A percentile compares a stretch with the other conserved stretches of the same genome.
Conservation (phyloP, 1,140 invertebrate genomes). For the Chymomyza costata region DNA sequence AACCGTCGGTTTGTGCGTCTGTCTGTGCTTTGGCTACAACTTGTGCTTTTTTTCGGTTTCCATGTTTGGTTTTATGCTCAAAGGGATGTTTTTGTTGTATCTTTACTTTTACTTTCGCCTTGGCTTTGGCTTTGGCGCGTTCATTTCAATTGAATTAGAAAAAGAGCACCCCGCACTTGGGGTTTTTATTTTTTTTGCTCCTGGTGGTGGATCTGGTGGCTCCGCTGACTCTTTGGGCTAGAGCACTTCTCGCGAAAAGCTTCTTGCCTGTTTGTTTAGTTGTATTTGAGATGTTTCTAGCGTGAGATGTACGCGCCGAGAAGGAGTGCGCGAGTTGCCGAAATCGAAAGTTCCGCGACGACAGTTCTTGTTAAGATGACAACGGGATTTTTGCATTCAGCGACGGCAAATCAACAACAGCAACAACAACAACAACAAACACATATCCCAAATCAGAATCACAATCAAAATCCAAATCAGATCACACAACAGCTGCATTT, state of each 20-base stretch:
- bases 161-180: too few relatives aligned
- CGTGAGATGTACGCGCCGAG: constrained; percentile 73
- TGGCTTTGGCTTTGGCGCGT: constrained; percentile 26
- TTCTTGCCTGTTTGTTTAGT: constrained; percentile 64
- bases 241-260: constrained; percentile 34
- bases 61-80: constrained; percentile 27
- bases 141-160: constrained; percentile 52
- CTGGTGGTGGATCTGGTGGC: neutral
- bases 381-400: constrained; percentile 68
- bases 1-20: too few relatives aligned
- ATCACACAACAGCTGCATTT: constrained; percentile 1
- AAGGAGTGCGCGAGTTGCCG: constrained; percentile 64
- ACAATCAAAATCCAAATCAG: constrained; percentile 7
- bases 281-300: constrained; percentile 73
- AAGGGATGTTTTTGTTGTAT: constrained; percentile 54
- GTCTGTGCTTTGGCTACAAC: constrained; percentile 15
- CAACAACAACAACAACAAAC: constrained; percentile 14
- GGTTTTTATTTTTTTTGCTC: too few relatives aligned
- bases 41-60: constrained; percentile 8
- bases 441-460: constrained; percentile 15
- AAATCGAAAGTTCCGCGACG: constrained; percentile 49
- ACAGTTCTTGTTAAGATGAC: constrained; percentile 54
- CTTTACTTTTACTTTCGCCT: constrained; percentile 40
- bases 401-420: constrained; percentile 62
- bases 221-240: constrained; percentile 3